phyloP scores from a whole-genome alignment of 2,888 invertebrate species.

The Steinernema hermaphroditum region DNA sequence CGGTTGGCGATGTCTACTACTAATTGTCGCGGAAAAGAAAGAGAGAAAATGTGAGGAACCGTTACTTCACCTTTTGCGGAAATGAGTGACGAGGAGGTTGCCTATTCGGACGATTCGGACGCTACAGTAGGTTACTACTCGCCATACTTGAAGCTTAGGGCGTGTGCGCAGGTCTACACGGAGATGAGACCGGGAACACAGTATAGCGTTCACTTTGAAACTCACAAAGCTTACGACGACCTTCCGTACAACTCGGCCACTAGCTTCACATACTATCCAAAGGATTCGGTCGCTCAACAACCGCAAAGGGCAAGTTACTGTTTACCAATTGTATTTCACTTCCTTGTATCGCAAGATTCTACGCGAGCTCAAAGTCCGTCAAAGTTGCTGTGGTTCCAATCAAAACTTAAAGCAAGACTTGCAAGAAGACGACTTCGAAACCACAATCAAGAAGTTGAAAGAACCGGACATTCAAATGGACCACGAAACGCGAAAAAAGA shows the following conservation, averaged over 20 bases:
- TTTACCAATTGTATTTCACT: too few species aligned
- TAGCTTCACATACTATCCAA: background rate
- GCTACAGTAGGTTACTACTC: background rate
- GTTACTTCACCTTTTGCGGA: background rate
- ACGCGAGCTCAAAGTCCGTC: too few species aligned
- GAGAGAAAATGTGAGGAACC: background rate
- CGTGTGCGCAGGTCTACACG: background rate
- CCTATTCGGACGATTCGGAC: background rate
- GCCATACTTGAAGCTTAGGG: too few species aligned
- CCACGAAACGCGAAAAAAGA: too few species aligned
- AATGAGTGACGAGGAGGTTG: slow-evolving; percentile 4
- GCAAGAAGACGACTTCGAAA: too few species aligned
- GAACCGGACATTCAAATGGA: too few species aligned
- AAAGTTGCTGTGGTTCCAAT: too few species aligned
- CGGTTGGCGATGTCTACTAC: background rate
- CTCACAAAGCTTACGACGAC: background rate
- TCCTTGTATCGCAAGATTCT: too few species aligned
- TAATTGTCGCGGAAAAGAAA: background rate
- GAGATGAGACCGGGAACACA: background rate
- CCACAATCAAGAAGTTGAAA: too few species aligned
- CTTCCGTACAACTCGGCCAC: background rate
- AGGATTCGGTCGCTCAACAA: too few species aligned
- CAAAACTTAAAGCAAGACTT: too few species aligned
- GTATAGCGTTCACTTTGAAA: background rate
- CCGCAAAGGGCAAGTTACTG: too few species aligned